These are phyloP conservation scores for Chelidonichthys spinosus DNA, from an alignment of 2,797 vertebrate species.

Conservation along the genomic window DNA sequence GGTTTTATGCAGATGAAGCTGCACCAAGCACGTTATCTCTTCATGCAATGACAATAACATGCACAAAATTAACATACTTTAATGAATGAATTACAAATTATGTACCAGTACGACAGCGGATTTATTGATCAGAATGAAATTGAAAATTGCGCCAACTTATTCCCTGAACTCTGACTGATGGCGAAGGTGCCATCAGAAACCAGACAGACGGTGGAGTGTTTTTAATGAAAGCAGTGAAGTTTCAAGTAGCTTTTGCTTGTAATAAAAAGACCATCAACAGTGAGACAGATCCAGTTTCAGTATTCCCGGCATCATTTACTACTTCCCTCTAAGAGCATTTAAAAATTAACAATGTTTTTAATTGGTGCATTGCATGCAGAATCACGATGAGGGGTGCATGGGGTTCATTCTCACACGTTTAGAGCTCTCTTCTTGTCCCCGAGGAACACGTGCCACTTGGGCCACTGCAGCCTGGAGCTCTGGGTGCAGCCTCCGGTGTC, in stretches of 20 bases:
- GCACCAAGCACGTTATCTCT: not conserved
- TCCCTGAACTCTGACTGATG: not conserved
- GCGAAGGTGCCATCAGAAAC: not conserved
- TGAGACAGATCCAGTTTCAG: conserved; percentile 21
- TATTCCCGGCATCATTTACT: not conserved
- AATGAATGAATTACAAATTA: conserved; percentile 11
- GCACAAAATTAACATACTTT: not conserved
- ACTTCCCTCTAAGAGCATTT: too few species aligned
- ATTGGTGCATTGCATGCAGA: conserved; percentile 36
- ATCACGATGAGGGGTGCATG: not conserved
- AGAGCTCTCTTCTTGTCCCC: conserved; percentile 66
- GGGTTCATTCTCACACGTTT: conserved; percentile 44
- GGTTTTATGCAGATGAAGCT: not conserved
- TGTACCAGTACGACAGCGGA: not conserved
- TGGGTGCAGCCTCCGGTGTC: conserved; percentile 60
- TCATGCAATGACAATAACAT: not conserved
- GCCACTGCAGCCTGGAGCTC: conserved; percentile 46
- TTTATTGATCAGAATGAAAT: not conserved
- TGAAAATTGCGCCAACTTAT: not conserved
- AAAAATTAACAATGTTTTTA: not conserved
- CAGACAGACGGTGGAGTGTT: not conserved
- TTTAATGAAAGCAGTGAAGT: conserved; percentile 10
- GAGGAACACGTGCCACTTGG: conserved; percentile 63
- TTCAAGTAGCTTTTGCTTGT: conserved; percentile 5
- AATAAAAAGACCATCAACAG: not conserved